Conservation (phyloP, 2,797 vertebrate genomes). For the Antrozous pallidus region DNA sequence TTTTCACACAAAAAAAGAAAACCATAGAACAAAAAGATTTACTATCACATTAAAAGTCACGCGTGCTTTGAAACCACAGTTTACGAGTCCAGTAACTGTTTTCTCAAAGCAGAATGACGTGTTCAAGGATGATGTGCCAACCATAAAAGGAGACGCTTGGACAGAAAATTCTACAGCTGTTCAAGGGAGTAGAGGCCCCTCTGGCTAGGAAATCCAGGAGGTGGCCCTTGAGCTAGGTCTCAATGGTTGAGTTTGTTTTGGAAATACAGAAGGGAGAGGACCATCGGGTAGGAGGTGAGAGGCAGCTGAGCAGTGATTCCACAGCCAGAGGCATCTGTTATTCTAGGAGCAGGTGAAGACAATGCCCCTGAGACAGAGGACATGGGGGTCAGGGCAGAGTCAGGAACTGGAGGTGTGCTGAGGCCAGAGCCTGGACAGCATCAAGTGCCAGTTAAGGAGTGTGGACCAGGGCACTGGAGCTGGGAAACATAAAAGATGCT, state of each 20-base stretch:
- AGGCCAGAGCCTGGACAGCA: neutral
- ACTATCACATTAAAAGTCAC: neutral
- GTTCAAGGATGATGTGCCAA: neutral
- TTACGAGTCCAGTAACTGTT: neutral
- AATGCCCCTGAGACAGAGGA: neutral
- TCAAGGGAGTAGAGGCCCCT: neutral
- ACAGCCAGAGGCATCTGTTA: neutral
- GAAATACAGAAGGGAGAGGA: neutral
- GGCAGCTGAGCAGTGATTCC: neutral
- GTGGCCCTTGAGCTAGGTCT: neutral
- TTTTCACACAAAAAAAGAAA: neutral
- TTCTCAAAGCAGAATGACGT: neutral
- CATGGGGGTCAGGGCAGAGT: too few species aligned
- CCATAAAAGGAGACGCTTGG: neutral
- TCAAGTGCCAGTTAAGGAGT: neutral
- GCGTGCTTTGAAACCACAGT: neutral
- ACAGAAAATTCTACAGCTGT: neutral
- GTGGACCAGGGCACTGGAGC: neutral
- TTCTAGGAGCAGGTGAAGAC: neutral
- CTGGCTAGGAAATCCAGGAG: neutral
- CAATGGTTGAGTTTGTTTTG: neutral
- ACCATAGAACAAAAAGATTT: neutral
- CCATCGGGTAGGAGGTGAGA: neutral
- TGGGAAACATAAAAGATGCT: neutral
- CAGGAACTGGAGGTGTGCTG: accelerated